Evolutionary conservation across 2,888 invertebrate species (phyloP), one percentile per base, ranked within the genome.

Genomic region (Drosophila borealis): DNA sequence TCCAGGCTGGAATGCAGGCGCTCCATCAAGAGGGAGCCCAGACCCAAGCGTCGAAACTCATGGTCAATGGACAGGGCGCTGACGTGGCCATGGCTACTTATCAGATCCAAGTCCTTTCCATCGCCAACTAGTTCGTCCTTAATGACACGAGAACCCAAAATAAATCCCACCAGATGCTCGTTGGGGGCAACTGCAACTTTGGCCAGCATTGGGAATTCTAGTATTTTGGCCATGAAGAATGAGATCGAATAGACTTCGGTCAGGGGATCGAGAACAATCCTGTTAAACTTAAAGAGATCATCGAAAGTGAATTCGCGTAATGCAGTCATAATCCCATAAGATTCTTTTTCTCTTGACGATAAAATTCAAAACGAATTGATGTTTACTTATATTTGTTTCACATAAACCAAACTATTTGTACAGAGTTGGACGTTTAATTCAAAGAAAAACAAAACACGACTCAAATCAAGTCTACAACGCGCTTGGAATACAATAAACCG

Each of bases 271-370:
- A 80, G 39, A 1, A 56, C 25, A 21, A 80, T 56, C 8, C 63
- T 55, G 29, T 87, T 87, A 11, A 83, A 70, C 41, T 63, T 64
- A 13, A 80, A 83, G 1, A 81, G 46, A 54, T 81, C 81, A 1
- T 73, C 59, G 3, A 87, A 48, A 0, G 14, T 8, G 4, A 81
- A 66, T 14, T 62, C 55, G 0, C 87, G 74, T 6, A 68, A 4
- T 6, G 65, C 25, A 39, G 67, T 53, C 81, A 81, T 81, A 10
- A 11, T 57, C 8, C 2, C n/a, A 17, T 29, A 3, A 4, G 10
- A 10, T 4, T 8, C 4, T 8, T 44, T 36, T 14, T 21, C 4
- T 34, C 3, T 1, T 5, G 9, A 33, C 8, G 13, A 21, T 21
- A 21, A 6, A 44, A 13, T 21, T 21, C 8, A 13, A 13, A 13